Percentiles rank a stretch among this genome's conserved stretches.
phyloP scores from a whole-genome alignment of 2,888 invertebrate species.

The Drosophila neonasuta region DNA sequence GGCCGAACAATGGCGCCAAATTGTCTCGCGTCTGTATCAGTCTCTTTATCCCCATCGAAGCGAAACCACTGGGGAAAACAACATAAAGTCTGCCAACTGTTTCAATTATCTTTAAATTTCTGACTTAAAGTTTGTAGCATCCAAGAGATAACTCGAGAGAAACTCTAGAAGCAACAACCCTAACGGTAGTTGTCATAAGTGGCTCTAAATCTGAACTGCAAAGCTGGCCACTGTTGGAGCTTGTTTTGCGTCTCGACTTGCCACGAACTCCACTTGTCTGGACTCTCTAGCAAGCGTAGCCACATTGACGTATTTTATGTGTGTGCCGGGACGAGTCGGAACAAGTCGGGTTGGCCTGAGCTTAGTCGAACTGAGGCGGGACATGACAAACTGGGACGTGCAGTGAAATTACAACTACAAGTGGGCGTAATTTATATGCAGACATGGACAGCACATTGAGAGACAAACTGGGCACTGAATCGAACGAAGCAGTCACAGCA shows the following conservation, averaged over 20 bases:
- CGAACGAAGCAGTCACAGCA: conserved; percentile 38
- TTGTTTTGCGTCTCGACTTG: conserved; percentile 40
- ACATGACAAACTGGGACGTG: conserved; percentile 67
- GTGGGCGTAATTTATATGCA: conserved; percentile 72
- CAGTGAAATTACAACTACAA: conserved; percentile 70
- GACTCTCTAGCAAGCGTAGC: conserved; percentile 33
- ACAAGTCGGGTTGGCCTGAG: conserved; percentile 1
- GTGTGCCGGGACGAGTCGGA: conserved; percentile 15
- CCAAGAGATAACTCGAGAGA: conserved; percentile 13
- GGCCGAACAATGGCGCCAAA: conserved; percentile 48
- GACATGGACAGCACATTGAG: conserved; percentile 66
- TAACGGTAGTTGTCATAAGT: conserved; percentile 58
- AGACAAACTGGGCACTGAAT: conserved; percentile 57
- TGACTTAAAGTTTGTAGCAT: conserved; percentile 29
- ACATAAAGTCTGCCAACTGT: conserved; percentile 52
- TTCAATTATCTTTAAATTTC: conserved; percentile 47
- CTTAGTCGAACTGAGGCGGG: conserved; percentile 17
- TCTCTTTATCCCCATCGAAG: conserved; percentile 15
- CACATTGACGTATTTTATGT: conserved; percentile 63
- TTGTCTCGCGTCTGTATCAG: conserved; percentile 19
- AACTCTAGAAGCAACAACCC: conserved; percentile 21
- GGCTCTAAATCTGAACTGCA: conserved; percentile 69
- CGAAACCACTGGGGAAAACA: conserved; percentile 27
- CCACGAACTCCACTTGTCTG: conserved; percentile 57
- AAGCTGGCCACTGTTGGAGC: conserved; percentile 43